Conservation (phyloP, 2,113 vertebrate species). For the Sterna hirundo region DNA sequence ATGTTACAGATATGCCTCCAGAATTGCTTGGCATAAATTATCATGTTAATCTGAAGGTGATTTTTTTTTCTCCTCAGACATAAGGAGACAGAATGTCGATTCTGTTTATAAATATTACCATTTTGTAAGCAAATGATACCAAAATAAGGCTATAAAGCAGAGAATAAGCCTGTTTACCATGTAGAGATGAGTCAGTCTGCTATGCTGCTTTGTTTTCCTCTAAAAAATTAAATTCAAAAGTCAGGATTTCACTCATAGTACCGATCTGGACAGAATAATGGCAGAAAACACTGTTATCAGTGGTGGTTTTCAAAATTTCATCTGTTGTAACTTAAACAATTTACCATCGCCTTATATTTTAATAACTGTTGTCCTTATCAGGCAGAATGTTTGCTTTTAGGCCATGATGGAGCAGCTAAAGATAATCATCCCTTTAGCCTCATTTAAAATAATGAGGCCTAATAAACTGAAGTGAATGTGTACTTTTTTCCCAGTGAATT, state of each 20-base stretch:
- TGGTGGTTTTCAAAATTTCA: background rate
- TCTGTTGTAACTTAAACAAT: background rate
- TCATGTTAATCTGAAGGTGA: background rate
- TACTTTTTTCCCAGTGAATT: background rate
- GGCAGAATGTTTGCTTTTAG: slow-evolving; percentile 5
- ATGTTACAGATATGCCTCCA: background rate
- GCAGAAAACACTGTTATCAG: background rate
- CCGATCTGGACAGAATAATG: background rate
- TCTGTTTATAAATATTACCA: background rate
- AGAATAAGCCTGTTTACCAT: background rate
- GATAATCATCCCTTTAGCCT: slow-evolving; percentile 10
- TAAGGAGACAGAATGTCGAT: slow-evolving; percentile 8
- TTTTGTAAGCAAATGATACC: background rate
- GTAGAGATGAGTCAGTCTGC: background rate
- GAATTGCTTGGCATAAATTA: slow-evolving; percentile 18
- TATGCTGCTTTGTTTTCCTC: slow-evolving; percentile 3
- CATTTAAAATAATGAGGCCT: slow-evolving; percentile 19
- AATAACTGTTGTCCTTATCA: background rate
- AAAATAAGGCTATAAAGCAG: background rate
- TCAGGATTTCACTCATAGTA: background rate
- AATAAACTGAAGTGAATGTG: background rate
- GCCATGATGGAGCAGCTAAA: background rate
- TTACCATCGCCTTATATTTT: background rate
- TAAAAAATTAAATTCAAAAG: background rate
- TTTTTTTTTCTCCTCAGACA: background rate